Evolutionary conservation across 1,140 invertebrate genomes (phyloP).

Genomic region (Nasonia vitripennis): DNA sequence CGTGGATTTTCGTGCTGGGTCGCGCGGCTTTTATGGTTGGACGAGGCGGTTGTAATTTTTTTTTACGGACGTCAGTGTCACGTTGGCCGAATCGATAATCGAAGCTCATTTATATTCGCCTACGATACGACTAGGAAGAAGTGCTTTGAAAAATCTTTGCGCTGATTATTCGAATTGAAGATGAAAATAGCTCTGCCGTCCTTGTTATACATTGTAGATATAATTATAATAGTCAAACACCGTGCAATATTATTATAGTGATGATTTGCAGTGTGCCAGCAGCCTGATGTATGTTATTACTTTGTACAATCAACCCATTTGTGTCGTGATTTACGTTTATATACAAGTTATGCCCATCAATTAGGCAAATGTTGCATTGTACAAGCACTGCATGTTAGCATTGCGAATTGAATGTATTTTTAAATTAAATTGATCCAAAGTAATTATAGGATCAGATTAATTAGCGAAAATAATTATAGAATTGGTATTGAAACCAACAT

Average conservation of each 20-base stretch:
- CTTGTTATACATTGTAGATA: neutral
- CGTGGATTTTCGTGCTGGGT: neutral
- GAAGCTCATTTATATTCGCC: neutral
- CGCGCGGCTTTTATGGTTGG: too few relatives aligned
- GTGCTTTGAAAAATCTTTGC: slow-evolving; percentile 29
- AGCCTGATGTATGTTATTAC: neutral
- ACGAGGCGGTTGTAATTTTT: neutral
- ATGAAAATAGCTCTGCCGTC: neutral
- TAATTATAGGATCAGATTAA: too few relatives aligned
- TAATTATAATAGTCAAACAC: slow-evolving; percentile 35
- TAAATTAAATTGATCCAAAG: neutral
- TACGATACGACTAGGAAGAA: neutral
- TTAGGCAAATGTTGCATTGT: neutral
- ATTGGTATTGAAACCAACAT: neutral
- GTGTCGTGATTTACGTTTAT: neutral
- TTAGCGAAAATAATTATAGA: neutral
- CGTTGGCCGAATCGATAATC: neutral
- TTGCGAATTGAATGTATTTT: neutral
- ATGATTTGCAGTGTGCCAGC: slow-evolving; percentile 31
- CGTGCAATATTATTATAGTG: slow-evolving; percentile 36
- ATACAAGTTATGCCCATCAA: neutral
- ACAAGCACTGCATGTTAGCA: neutral
- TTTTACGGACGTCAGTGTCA: neutral
- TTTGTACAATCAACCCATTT: slow-evolving; percentile 9
- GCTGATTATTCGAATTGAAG: neutral